phyloP scores from a whole-genome alignment of 1,140 invertebrate genomes.

The Metopolophium dirhodum region DNA sequence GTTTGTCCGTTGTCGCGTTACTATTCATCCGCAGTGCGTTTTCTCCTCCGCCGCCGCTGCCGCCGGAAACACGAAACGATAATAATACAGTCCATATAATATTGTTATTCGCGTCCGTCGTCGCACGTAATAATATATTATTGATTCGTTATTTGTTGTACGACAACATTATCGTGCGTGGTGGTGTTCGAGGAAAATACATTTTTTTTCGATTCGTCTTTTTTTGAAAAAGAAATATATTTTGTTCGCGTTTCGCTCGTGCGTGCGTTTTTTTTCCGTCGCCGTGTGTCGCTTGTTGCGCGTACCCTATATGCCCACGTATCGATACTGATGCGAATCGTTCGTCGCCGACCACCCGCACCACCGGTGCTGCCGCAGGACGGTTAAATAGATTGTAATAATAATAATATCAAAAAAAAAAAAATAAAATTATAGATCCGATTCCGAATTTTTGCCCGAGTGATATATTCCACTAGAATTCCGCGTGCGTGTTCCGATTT shows the following conservation, averaged over 20 bases:
- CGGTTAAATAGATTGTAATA: not conserved
- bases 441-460: not conserved
- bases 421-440: not conserved
- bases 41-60: not conserved
- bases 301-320: not conserved
- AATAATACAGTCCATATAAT: too few relatives aligned
- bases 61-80: not conserved
- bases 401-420: not conserved
- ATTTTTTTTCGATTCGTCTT: not conserved
- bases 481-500: conserved; percentile 15
- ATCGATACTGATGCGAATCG: not conserved
- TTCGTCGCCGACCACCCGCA: not conserved
- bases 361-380: not conserved
- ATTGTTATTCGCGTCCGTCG: not conserved
- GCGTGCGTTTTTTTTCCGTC: not conserved
- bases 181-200: not conserved
- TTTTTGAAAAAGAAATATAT: not conserved
- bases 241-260: not conserved
- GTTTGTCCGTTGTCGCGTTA: not conserved
- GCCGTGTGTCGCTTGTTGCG: not conserved
- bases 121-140: not conserved
- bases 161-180: not conserved
- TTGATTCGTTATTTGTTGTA: not conserved
- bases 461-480: not conserved
- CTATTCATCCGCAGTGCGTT: not conserved